phyloP scores from a whole-genome alignment of 2,113 vertebrate species.

The Plecotus auritus region DNA sequence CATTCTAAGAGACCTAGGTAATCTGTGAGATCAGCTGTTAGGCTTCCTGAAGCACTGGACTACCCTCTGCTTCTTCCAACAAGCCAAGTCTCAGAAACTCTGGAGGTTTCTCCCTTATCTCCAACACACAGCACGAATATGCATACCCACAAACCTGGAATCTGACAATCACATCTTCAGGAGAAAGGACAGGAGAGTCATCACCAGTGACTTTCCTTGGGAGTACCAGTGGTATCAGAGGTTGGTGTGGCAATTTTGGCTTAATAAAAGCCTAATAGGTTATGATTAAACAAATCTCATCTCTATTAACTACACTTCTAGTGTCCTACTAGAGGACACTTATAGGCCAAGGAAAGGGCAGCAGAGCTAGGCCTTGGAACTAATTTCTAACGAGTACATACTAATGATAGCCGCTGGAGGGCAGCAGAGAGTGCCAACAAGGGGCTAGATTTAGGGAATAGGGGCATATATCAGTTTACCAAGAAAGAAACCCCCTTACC shows the following conservation, averaged over 20 bases:
- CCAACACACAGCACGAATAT: background rate
- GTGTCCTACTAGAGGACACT: background rate
- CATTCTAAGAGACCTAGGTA: background rate
- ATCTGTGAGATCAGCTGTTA: background rate
- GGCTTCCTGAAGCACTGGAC: background rate
- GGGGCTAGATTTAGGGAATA: conserved; percentile 15
- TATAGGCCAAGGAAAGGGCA: background rate
- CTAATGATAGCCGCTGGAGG: conserved; percentile 46
- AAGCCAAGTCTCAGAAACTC: background rate
- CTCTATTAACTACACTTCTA: background rate
- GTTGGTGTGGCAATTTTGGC: background rate
- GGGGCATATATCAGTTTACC: conserved; percentile 9
- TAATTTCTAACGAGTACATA: background rate
- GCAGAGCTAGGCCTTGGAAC: background rate
- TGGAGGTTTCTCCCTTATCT: background rate
- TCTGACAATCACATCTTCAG: background rate
- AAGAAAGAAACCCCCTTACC: background rate
- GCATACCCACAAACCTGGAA: background rate
- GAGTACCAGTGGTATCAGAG: background rate
- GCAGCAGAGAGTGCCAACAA: conserved; percentile 66
- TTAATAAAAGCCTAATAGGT: background rate
- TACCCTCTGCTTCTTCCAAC: background rate
- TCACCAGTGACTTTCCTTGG: background rate
- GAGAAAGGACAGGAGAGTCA: background rate
- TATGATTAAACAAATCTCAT: background rate